Percentiles rank a stretch among this genome's conserved stretches.
phyloP scores from a whole-genome alignment of 2,113 vertebrate genomes.

The Sisor rabdophorus region DNA sequence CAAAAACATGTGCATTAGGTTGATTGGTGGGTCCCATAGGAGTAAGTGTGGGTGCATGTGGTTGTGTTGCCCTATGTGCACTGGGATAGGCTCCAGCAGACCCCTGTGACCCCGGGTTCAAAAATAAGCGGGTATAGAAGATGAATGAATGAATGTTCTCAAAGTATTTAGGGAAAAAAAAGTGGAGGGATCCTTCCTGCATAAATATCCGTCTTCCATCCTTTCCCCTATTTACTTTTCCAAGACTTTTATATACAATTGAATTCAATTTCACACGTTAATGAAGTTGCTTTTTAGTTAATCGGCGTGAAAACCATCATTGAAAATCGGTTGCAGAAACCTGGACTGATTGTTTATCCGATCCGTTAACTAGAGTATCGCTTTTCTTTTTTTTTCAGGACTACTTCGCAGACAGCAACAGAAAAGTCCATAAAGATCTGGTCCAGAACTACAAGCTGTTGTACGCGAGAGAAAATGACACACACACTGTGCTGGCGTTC shows the following conservation, averaged over 20 bases:
- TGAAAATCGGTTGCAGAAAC: neutral
- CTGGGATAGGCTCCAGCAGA: too few relatives aligned
- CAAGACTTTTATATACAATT: neutral
- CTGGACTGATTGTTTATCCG: neutral
- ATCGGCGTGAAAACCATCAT: neutral
- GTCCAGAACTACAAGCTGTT: slow-evolving; percentile 80
- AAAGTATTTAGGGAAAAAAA: too few relatives aligned
- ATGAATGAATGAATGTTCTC: too few relatives aligned
- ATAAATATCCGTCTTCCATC: too few relatives aligned
- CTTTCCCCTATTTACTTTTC: neutral
- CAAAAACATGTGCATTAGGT: too few relatives aligned
- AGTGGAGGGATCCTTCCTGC: too few relatives aligned
- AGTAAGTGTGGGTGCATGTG: too few relatives aligned
- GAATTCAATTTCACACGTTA: neutral
- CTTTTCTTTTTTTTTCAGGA: slow-evolving; percentile 67
- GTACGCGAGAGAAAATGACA: slow-evolving; percentile 80
- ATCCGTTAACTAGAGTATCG: neutral
- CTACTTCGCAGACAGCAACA: slow-evolving; percentile 77
- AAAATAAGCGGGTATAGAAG: too few relatives aligned
- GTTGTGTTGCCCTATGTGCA: too few relatives aligned
- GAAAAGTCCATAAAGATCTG: slow-evolving; percentile 72
- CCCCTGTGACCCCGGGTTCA: too few relatives aligned
- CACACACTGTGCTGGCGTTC: slow-evolving; percentile 79
- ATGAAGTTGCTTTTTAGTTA: neutral
- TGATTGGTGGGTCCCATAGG: too few relatives aligned